These are phyloP conservation scores for Litoditis marina DNA, from an alignment of 2,888 invertebrate genomes.

Conservation along the genomic window DNA sequence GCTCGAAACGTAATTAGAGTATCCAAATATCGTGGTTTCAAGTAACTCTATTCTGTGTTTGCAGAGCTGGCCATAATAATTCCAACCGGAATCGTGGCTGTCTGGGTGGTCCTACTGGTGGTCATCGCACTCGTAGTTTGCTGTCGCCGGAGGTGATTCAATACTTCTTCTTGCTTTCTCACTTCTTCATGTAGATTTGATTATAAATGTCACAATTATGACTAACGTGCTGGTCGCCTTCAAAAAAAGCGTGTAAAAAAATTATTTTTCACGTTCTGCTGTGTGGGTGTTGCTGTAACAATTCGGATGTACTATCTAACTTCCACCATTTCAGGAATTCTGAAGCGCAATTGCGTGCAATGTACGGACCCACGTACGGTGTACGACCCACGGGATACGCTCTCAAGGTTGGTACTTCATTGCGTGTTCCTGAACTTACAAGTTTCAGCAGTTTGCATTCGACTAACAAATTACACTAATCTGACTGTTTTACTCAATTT, in stretches of 20 bases:
- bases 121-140: conserved; percentile 58
- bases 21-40: not conserved
- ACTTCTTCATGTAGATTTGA: conserved; percentile 6
- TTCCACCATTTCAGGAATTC: conserved; percentile 25
- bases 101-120: conserved; percentile 58
- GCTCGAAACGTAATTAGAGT: too few species aligned
- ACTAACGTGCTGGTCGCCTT: too few species aligned
- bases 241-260: too few species aligned
- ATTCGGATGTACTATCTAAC: too few species aligned
- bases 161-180: not conserved
- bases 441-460: too few species aligned
- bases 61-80: conserved; percentile 54
- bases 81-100: conserved; percentile 56
- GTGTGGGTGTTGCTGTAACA: too few species aligned
- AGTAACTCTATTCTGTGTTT: not conserved
- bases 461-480: too few species aligned
- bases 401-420: conserved; percentile 1
- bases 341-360: conserved; percentile 44
- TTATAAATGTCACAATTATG: not conserved
- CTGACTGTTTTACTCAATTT: too few species aligned
- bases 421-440: not conserved
- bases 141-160: conserved; percentile 40
- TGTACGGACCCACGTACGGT: conserved; percentile 58
- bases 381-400: conserved; percentile 53
- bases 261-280: too few species aligned